Evolutionary conservation across 2,113 vertebrate genomes (phyloP).

Genomic region (Barnardius zonarius): DNA sequence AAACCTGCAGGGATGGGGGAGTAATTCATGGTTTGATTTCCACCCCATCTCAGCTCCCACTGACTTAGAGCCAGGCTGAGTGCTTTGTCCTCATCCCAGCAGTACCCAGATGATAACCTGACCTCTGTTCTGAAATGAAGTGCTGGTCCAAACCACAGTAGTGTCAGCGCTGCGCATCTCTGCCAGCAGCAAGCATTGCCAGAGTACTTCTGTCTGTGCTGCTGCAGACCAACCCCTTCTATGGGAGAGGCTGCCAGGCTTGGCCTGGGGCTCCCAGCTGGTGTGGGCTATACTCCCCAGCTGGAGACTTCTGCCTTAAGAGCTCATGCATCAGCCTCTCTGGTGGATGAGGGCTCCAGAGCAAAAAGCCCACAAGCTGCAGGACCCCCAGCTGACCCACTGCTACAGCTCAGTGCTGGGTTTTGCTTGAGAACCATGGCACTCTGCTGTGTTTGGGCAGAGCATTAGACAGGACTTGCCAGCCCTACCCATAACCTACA

Average conservation of each 20-base stretch:
- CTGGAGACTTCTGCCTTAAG: not conserved
- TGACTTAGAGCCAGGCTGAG: not conserved
- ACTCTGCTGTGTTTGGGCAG: not conserved
- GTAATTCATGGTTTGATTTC: not conserved
- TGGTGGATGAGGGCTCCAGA: not conserved
- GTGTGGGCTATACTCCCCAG: not conserved
- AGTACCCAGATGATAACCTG: not conserved
- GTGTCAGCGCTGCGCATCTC: rapidly evolving
- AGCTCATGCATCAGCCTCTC: not conserved
- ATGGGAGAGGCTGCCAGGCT: not conserved
- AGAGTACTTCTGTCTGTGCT: not conserved
- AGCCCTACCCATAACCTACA: not conserved
- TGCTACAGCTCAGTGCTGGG: not conserved
- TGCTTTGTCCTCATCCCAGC: not conserved
- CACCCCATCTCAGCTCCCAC: not conserved
- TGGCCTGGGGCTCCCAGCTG: not conserved
- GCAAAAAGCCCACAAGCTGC: not conserved
- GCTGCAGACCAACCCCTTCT: not conserved
- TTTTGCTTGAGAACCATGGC: not conserved
- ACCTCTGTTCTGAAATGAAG: not conserved
- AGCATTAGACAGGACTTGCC: not conserved
- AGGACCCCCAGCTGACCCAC: not conserved
- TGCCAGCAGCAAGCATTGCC: rapidly evolving
- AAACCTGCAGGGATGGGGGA: not conserved
- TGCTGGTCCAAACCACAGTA: not conserved